phyloP scores from a whole-genome alignment of 2,888 invertebrate genomes.

The Podabrus alpinus region DNA sequence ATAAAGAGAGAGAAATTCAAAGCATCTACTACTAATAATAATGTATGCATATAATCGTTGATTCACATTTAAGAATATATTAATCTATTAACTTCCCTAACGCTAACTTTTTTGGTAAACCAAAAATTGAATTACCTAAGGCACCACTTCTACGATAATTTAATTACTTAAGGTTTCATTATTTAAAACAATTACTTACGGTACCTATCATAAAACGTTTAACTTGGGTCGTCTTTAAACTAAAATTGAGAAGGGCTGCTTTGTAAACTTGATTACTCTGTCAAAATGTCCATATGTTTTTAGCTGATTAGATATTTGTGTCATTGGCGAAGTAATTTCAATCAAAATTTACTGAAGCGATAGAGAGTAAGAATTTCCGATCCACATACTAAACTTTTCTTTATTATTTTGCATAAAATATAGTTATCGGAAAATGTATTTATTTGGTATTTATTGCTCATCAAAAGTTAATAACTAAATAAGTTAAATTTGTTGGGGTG shows the following conservation, averaged over 20 bases:
- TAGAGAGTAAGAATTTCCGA: not conserved
- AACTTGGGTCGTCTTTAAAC: not conserved
- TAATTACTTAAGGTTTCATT: not conserved
- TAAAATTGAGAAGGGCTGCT: not conserved
- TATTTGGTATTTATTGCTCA: not conserved
- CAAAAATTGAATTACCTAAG: not conserved
- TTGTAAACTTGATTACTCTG: not conserved
- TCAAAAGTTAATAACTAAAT: not conserved
- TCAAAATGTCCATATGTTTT: not conserved
- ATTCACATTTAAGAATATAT: not conserved
- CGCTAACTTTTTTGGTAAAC: not conserved
- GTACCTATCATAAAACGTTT: not conserved
- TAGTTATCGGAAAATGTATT: no score
- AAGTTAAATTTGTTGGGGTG: constrained; percentile 2
- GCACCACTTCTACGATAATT: not conserved
- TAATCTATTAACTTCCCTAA: not conserved
- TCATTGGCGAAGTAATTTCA: not conserved
- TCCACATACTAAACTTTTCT: not conserved
- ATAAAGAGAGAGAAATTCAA: not conserved
- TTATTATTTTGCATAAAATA: not conserved
- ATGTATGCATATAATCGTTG: no score
- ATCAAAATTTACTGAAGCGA: not conserved
- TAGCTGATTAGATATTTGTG: not conserved
- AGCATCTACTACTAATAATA: not conserved
- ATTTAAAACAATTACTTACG: not conserved